These are phyloP conservation scores for Hirtodrosophila duncani DNA, from an alignment of 2,888 invertebrate species.

Conservation along the genomic window DNA sequence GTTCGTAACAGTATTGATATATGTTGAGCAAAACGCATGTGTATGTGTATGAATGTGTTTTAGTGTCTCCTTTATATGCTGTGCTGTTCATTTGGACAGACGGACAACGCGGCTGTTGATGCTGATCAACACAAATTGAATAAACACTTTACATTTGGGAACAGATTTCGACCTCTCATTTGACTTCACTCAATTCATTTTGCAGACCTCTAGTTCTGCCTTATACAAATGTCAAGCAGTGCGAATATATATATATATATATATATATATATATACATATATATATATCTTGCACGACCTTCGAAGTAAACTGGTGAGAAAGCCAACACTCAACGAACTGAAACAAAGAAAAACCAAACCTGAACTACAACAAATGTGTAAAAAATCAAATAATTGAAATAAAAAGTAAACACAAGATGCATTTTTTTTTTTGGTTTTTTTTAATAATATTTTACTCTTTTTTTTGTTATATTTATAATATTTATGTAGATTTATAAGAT, in stretches of 20 bases:
- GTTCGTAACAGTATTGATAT: too few relatives aligned
- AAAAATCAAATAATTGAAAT: conserved; percentile 2
- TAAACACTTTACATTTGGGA: too few relatives aligned
- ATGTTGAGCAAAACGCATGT: too few relatives aligned
- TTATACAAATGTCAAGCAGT: conserved; percentile 22
- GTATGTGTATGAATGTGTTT: too few relatives aligned
- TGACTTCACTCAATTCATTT: too few relatives aligned
- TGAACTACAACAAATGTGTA: conserved; percentile 11
- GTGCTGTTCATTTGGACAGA: too few relatives aligned
- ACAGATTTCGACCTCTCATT: too few relatives aligned
- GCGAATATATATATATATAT: conserved; percentile 1
- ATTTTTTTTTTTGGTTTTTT: conserved; percentile 49
- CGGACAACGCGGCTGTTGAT: too few relatives aligned
- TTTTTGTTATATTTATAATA: conserved; percentile 64
- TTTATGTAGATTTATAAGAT: conserved; percentile 41
- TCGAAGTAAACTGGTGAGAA: conserved; percentile 21
- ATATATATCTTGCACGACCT: conserved; percentile 7
- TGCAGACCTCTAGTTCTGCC: too few relatives aligned
- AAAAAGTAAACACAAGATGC: conserved; percentile 21
- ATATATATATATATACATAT: conserved; percentile 15
- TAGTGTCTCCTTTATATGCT: too few relatives aligned
- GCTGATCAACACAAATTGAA: too few relatives aligned
- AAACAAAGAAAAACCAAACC: conserved; percentile 9
- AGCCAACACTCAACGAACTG: background rate
- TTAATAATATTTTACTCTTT: conserved; percentile 68